These are phyloP conservation scores for Poecile atricapillus DNA, from an alignment of 2,113 vertebrate species.

Conservation along the genomic window DNA sequence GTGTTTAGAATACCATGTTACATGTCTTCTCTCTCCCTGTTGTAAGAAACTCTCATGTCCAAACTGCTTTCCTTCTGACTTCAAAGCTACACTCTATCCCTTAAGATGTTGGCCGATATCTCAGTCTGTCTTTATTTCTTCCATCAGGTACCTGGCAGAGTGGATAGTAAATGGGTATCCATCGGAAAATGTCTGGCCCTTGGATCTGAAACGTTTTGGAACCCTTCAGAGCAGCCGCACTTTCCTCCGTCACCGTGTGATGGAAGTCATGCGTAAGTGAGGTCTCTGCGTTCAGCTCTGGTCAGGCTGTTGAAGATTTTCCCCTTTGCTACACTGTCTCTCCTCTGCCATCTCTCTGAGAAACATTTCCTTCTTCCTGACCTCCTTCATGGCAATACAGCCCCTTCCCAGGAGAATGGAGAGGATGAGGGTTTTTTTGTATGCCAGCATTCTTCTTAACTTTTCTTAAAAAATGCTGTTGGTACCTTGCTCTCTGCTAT, in stretches of 20 bases:
- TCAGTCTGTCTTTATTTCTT: background rate
- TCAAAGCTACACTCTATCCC: background rate
- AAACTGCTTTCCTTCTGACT: background rate
- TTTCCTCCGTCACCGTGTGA: slow-evolving; percentile 94
- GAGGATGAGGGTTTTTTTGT: background rate
- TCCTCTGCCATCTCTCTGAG: background rate
- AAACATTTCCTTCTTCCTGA: background rate
- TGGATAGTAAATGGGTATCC: slow-evolving; percentile 96
- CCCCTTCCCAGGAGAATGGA: background rate
- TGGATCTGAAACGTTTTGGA: slow-evolving; percentile 95
- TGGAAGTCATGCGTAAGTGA: slow-evolving; percentile 98
- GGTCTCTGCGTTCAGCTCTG: background rate
- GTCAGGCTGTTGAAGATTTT: background rate
- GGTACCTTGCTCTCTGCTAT: background rate
- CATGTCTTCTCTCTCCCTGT: background rate
- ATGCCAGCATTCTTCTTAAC: background rate
- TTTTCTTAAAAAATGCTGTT: background rate
- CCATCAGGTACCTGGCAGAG: slow-evolving; percentile 88
- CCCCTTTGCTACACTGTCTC: background rate
- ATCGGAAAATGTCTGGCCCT: slow-evolving; percentile 87
- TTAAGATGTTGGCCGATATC: background rate
- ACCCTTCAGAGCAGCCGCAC: slow-evolving; percentile 95
- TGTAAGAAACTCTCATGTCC: background rate
- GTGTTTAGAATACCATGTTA: background rate
- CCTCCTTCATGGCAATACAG: background rate